Evolutionary conservation across 1,140 invertebrate species (phyloP).

Genomic region (Drosophila bocqueti): DNA sequence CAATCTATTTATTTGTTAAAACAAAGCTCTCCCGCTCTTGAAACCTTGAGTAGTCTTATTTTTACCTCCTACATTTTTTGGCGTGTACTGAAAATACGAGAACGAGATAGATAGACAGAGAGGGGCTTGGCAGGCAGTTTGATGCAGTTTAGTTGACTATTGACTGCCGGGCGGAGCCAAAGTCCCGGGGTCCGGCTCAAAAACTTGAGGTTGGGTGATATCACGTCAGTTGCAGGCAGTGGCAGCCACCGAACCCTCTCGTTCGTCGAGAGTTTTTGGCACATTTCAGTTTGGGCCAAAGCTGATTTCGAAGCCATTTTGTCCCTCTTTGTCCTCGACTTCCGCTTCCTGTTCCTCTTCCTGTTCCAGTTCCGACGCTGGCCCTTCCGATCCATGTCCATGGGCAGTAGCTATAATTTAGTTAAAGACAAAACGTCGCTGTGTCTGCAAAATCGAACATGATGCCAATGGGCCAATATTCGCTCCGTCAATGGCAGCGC

Average conservation of each 20-base stretch:
- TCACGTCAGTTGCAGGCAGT: constrained; percentile 73
- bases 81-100: neutral
- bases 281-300: constrained; percentile 54
- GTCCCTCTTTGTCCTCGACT: constrained; percentile 38
- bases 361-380: constrained; percentile 11
- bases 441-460: constrained; percentile 80
- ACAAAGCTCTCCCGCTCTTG: too few relatives aligned
- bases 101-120: constrained; percentile 3
- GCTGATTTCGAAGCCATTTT: constrained; percentile 30
- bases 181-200: constrained; percentile 41
- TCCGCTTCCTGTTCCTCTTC: constrained; percentile 28
- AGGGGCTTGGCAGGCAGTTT: constrained; percentile 69
- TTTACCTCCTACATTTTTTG: too few relatives aligned
- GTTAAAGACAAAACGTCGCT: constrained; percentile 79
- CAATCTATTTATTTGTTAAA: too few relatives aligned
- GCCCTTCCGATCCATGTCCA: constrained; percentile 38
- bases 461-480: constrained; percentile 77
- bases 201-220: constrained; percentile 61
- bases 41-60: too few relatives aligned
- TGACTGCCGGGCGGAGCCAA: constrained; percentile 66
- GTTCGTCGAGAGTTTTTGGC: constrained; percentile 67
- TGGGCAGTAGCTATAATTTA: constrained; percentile 75
- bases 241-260: constrained; percentile 26
- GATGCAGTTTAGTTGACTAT: constrained; percentile 81
- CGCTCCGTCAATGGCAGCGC: constrained; percentile 56